These are phyloP conservation scores for Stenotaenia linearis DNA, from an alignment of 2,888 invertebrate species.

Conservation along the genomic window DNA sequence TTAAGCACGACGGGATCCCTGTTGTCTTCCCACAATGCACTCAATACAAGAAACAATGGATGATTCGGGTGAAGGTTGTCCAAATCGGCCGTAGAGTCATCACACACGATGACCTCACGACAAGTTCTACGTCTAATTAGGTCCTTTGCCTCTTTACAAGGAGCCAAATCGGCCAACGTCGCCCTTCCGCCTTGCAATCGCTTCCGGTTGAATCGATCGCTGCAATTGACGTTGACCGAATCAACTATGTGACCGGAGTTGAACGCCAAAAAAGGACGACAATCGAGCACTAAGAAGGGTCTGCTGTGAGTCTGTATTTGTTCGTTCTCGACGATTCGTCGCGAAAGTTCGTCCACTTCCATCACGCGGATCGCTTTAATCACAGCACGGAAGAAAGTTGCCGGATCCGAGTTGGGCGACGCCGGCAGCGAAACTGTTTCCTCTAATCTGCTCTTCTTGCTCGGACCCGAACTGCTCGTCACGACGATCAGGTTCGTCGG, in stretches of 20 bases:
- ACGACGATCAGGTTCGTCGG: conserved; percentile 26
- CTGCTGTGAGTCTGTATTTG: conserved; percentile 34
- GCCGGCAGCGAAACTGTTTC: conserved; percentile 41
- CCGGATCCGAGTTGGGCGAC: conserved; percentile 53
- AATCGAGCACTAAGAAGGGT: conserved; percentile 57
- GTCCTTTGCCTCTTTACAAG: conserved; percentile 60
- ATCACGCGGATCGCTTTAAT: conserved; percentile 54
- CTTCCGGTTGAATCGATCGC: conserved; percentile 62
- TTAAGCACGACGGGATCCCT: conserved; percentile 60
- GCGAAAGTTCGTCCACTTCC: conserved; percentile 53
- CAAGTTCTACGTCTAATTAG: conserved; percentile 55
- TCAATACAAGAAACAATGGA: conserved; percentile 60
- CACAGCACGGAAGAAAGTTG: conserved; percentile 47
- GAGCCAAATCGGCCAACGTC: conserved; percentile 60
- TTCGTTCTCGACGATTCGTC: conserved; percentile 44
- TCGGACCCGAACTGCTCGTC: conserved; percentile 26
- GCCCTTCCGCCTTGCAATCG: conserved; percentile 63
- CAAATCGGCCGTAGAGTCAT: conserved; percentile 50
- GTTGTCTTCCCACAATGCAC: conserved; percentile 62
- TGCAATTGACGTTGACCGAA: conserved; percentile 65
- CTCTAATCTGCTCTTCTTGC: conserved; percentile 36
- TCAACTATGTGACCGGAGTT: conserved; percentile 64
- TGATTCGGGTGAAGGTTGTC: conserved; percentile 45
- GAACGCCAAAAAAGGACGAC: conserved; percentile 64
- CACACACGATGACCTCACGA: conserved; percentile 66